Base-by-base conservation (phyloP, 1,140 invertebrate genomes). In the Tetragnatha versicolor region DNA sequence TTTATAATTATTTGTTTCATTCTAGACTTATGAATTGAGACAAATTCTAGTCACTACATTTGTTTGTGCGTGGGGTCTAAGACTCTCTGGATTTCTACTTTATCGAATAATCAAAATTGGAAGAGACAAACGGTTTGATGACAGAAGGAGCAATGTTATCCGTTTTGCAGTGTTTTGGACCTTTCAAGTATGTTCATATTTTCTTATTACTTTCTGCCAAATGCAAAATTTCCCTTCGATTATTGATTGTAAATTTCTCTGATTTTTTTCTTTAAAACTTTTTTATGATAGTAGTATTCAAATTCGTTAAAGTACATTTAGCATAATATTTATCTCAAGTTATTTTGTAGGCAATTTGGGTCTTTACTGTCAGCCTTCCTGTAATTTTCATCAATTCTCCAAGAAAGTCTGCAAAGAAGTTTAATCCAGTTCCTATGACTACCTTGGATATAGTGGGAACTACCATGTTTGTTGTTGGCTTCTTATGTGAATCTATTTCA, bases 381-480 rank as follows among this genome's bases (percentile, higher is more conserved):
- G 93, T 96, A 17, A 95, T 96, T 55, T 93, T 96, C 66, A 92
- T 95, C 33, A 96, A 97, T 85, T 94, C 94, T 0, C 92, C 93
- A n/a, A 88, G 91, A 72, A 91, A 94, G 84, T 37, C 60, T 42
- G 31, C 14, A 55, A 33, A 77, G 29, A 17, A 69, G 33, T 27
- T 65, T n/a, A 90, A 91, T 4, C 91, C 92, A 2, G 93, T 92
- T 0, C 93, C 93, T 91, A 93, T 93, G 55, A 81, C 80, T 0
- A 91, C 91, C 0, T 85, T 93, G 29, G 94, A 96, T 84, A 94
- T 93, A 39, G 90, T 93, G 22, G 95, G 95, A 12, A 92, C 92
- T 45, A 90, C 91, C 2, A 86, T 97, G 58, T 97, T 96, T 84
- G 87, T 93, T 4, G 88, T 93, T 72, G 95, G 96, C 6, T 88